Conservation (phyloP, 1,140 invertebrate species). For the Neuroterus valhalla region DNA sequence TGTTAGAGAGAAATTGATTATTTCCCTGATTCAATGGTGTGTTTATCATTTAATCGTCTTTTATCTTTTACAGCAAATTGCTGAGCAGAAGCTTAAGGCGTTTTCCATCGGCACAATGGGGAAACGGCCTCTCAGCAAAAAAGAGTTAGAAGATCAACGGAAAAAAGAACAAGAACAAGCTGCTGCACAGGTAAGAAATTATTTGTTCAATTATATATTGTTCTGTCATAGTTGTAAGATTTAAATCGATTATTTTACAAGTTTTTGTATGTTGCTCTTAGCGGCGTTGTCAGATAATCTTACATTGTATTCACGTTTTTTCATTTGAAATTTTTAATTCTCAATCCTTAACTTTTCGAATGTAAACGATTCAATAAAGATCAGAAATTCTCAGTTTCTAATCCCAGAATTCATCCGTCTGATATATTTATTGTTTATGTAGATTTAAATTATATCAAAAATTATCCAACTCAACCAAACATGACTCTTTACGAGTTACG, state of each 20-base stretch:
- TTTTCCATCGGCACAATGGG: constrained; percentile 90
- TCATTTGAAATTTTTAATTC: no score
- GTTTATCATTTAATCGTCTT: constrained; percentile 18
- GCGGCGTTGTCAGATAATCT: no score
- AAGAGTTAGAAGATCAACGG: constrained; percentile 89
- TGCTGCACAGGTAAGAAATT: constrained; percentile 80
- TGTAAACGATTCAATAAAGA: no score
- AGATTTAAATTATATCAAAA: background rate
- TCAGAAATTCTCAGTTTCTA: no score
- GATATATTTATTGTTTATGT: background rate
- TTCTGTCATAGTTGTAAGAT: background rate
- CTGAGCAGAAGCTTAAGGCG: constrained; percentile 86
- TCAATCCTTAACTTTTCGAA: no score
- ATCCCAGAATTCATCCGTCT: no score
- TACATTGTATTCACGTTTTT: no score
- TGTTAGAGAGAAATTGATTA: constrained; percentile 3
- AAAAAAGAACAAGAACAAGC: constrained; percentile 94
- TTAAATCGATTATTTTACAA: constrained; percentile 6
- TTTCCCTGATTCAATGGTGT: constrained; percentile 25
- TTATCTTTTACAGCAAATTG: constrained; percentile 76
- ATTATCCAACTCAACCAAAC: no score
- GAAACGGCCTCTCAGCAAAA: constrained; percentile 87
- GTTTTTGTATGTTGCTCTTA: background rate
- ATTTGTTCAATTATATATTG: constrained; percentile 17
- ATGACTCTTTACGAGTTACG: no score